phyloP scores from a whole-genome alignment of 2,888 invertebrate species.

The Chaetogeoica ovagalla region DNA sequence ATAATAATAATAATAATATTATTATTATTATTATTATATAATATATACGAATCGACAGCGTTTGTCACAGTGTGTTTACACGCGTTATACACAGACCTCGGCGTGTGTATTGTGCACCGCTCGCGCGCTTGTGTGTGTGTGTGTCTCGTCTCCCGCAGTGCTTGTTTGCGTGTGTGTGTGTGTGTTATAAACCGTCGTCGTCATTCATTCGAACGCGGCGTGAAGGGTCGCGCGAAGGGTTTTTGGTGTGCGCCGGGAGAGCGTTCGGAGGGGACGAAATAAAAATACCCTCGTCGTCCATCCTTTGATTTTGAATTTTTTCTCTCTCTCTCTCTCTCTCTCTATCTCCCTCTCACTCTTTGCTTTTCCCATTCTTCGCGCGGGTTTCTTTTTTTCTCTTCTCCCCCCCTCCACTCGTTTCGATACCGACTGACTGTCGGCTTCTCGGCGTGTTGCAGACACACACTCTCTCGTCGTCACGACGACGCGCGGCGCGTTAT shows the following conservation, averaged over 20 bases:
- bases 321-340: too few relatives aligned
- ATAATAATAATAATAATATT: background rate
- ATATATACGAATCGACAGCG: conserved; percentile 15
- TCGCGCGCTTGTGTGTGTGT: too few relatives aligned
- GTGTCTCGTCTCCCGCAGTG: conserved; percentile 9
- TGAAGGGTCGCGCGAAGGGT: background rate
- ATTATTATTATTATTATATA: too few relatives aligned
- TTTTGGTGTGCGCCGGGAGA: background rate
- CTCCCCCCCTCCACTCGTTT: too few relatives aligned
- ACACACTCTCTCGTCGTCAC: too few relatives aligned
- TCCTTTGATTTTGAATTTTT: background rate
- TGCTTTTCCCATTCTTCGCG: too few relatives aligned
- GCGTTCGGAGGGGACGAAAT: background rate
- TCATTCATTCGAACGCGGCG: conserved; percentile 9
- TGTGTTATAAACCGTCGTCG: conserved; percentile 33
- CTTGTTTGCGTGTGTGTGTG: background rate
- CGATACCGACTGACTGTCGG: background rate
- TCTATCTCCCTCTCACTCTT: background rate
- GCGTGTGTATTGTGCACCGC: too few relatives aligned
- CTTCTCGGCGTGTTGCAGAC: background rate
- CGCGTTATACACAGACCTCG: too few relatives aligned
- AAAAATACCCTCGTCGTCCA: conserved; percentile 12
- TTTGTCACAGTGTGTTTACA: too few relatives aligned
- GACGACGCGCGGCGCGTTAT: too few relatives aligned
- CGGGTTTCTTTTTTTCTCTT: too few relatives aligned